Percentiles rank a stretch among this genome's conserved stretches.
phyloP scores from a whole-genome alignment of 2,797 vertebrate genomes.

The Anabas testudineus region DNA sequence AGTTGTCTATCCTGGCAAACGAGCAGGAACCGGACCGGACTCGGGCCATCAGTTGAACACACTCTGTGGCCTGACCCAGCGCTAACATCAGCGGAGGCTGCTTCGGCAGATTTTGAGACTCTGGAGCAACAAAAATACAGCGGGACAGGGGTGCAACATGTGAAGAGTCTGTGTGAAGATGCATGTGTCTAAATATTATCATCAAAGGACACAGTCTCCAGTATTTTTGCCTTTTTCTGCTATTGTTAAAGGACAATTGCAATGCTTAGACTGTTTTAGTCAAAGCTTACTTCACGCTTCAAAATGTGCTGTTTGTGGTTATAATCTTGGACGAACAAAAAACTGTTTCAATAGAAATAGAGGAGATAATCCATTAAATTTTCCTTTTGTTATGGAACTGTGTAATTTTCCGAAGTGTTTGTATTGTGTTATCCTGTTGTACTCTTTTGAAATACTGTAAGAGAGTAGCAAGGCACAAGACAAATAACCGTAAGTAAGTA shows the following conservation, averaged over 20 bases:
- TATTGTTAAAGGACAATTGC: not conserved
- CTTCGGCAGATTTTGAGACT: conserved; percentile 98
- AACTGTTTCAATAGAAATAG: not conserved
- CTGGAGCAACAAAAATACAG: conserved; percentile 73
- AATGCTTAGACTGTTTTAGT: not conserved
- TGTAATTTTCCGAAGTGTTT: not conserved
- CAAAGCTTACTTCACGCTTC: not conserved
- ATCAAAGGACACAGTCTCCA: not conserved
- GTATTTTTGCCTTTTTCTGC: not conserved
- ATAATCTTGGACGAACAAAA: not conserved
- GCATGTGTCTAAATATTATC: not conserved
- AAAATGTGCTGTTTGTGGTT: not conserved
- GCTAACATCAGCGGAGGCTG: conserved; percentile 98
- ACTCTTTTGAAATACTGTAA: too few species aligned
- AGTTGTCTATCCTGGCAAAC: conserved; percentile 98
- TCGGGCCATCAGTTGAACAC: conserved; percentile 96
- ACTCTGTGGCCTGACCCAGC: conserved; percentile 97
- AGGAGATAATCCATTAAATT: not conserved
- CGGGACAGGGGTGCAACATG: not conserved
- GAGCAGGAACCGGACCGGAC: conserved; percentile 97
- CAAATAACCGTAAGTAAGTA: too few species aligned
- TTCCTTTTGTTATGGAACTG: not conserved
- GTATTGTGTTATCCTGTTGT: not conserved
- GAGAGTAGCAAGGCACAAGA: too few species aligned
- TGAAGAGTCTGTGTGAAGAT: too few species aligned